Base-by-base conservation (phyloP, 2,888 invertebrate species). In the Pheosia gnoma region DNA sequence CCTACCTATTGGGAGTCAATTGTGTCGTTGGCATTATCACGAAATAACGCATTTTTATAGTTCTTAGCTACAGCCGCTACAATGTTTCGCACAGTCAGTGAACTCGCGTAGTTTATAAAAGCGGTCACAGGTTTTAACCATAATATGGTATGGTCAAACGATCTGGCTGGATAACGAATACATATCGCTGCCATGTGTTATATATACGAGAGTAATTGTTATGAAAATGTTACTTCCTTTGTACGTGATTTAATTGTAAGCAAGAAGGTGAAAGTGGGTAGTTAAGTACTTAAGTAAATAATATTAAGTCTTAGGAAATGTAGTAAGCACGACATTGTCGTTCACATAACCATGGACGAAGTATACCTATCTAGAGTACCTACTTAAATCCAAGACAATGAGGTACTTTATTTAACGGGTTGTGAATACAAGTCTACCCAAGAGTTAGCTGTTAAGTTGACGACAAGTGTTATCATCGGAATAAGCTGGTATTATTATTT, bases 91-190 rank as follows among this genome's bases (percentile, higher is more conserved):
- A 41, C 3, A 41, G 41, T 41, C 39, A n/a, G 10, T 47, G 49
- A 8, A 51, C 43, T 51, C 10, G 13, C 43, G 59, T 53, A 59
- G 41, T 56, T 13, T 41, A 6, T 59, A 11, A 54, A 56, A 52
- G 9, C 39, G 47, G 11, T 47, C 47, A n/a, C 11, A 47, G n/a
- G 47, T 47, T 47, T 47, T n/a, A 47, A n/a, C 11, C 47, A 47
- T n/a, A 47, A 47, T 47, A 47, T 47, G 41, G 41, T 47, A n/a
- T 47, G 47, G 43, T 43, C 9, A 43, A 43, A 43, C 25, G 25
- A 25, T 25, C 25, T 25, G 43, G 3, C 43, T 9, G 10, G 3
- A 43, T 43, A 9, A 9, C 10, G 43, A 8, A 43, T 8, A 8
- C 5, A 4, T 11, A 9, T 11, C 5, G n/a, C 1, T 11, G n/a